phyloP scores from a whole-genome alignment of 1,140 invertebrate species.

The Cherax quadricarinatus region DNA sequence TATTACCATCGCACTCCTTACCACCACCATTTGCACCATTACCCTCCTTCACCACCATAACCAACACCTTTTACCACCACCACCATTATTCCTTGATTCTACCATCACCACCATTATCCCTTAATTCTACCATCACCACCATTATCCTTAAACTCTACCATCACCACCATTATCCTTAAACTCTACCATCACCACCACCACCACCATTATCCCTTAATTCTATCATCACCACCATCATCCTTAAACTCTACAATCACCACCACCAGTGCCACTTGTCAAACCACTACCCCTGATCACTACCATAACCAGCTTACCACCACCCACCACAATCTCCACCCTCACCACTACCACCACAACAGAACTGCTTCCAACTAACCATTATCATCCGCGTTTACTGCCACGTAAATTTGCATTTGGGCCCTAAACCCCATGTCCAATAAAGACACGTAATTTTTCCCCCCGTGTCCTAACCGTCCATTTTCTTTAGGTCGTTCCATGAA shows the following conservation, averaged over 20 bases:
- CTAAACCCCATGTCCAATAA: conserved; percentile 36
- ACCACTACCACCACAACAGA: conserved; percentile 13
- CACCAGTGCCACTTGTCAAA: neutral
- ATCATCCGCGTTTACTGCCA: conserved; percentile 34
- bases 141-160: neutral
- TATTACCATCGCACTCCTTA: neutral
- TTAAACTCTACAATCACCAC: neutral
- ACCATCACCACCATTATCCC: neutral
- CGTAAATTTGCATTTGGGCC: conserved; percentile 42
- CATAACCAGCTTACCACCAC: neutral
- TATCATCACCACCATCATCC: neutral
- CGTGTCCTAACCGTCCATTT: conserved; percentile 1
- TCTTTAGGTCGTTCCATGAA: conserved; percentile 27
- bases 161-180: neutral
- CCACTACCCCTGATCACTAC: no score
- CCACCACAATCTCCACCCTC: neutral
- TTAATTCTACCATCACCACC: neutral
- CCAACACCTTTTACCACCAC: neutral
- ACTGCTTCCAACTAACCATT: conserved; percentile 18
- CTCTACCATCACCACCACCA: neutral
- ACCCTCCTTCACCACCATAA: neutral
- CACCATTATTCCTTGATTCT: neutral
- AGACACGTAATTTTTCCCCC: conserved; percentile 13
- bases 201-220: neutral
- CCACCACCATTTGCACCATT: neutral